Evolutionary conservation across 1,140 invertebrate species (phyloP), one percentile per base, ranked within the genome.

Genomic region (Drosophila sproati): DNA sequence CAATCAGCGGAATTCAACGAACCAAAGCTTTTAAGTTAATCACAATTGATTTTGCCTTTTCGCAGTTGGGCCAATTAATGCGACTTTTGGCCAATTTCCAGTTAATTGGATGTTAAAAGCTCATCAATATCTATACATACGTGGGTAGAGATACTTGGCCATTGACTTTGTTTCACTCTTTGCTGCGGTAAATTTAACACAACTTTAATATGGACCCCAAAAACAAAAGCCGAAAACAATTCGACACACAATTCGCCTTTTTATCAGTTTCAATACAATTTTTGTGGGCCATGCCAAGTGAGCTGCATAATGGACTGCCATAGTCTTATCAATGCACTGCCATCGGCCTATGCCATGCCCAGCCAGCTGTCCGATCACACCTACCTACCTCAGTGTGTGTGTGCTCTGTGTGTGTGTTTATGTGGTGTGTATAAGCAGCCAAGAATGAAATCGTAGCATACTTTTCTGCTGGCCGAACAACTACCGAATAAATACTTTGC

Each of bases 241-340:
- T 61, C 64, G 45, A 73, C 43, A 68, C 20, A 61, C 41, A 54
- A 55, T 70, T 54, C 45, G 32, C 10, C 20, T 20, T 48, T 70
- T 83, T 77, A 85, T 71, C 56, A 52, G 71, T 52, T 70, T 55
- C 47, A 64, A 56, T 72, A 55, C 66, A 66, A 80, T 78, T 76
- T 62, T 72, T 82, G 7, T 48, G 41, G 39, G 74, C 48, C 73
- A 48, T 73, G 79, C 72, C 83, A 79, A 88, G 79, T 88, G 79
- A 86, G 72, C 79, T 82, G 79, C 75, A 79, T 79, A 86, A 86
- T 87, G 70, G 83, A 82, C 79, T 82, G 82, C 76, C 83, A 73
- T 48, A 62, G 72, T 72, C 82, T 73, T 86, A 82, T 82, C 83
- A 82, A 73, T 87, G 71, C 68, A 73, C 64, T 70, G 68, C 69